Percentiles rank a stretch among this genome's conserved stretches.
These are phyloP conservation scores for Leptodirus hochenwartii DNA, from an alignment of 2,888 invertebrate genomes.

Conservation along the genomic window DNA sequence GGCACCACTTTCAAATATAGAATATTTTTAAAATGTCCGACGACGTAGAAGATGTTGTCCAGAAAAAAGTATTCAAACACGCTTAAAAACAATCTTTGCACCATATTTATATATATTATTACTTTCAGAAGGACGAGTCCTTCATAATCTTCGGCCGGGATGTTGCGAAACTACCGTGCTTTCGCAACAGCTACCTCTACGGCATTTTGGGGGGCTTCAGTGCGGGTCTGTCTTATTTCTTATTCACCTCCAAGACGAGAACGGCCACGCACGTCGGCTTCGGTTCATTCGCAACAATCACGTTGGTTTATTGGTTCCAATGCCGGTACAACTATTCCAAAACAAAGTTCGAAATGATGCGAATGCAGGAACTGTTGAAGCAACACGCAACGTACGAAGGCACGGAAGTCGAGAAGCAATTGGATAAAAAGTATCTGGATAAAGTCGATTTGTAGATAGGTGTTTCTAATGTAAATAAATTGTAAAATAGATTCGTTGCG, in stretches of 20 bases:
- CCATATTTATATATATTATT: no score
- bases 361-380: conserved; percentile 41
- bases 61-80: no score
- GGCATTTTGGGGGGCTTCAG: conserved; percentile 53
- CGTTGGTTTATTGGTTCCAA: conserved; percentile 48
- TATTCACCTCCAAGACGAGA: conserved; percentile 51
- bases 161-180: conserved; percentile 60
- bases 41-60: no score
- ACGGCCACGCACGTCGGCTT: conserved; percentile 46
- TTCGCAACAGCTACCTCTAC: conserved; percentile 56
- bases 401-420: conserved; percentile 32
- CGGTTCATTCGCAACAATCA: conserved; percentile 42
- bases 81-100: conserved; percentile 8
- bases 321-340: conserved; percentile 53
- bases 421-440: conserved; percentile 25
- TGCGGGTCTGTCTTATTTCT: conserved; percentile 46
- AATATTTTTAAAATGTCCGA: no score
- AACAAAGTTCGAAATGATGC: conserved; percentile 42
- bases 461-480: no score
- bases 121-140: no score
- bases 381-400: conserved; percentile 44
- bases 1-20: no score
- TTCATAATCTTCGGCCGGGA: conserved; percentile 50
- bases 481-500: no score
- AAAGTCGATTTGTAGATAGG: no score